Base-by-base conservation (phyloP, 1,140 invertebrate genomes). In the Drosophila lowei region DNA sequence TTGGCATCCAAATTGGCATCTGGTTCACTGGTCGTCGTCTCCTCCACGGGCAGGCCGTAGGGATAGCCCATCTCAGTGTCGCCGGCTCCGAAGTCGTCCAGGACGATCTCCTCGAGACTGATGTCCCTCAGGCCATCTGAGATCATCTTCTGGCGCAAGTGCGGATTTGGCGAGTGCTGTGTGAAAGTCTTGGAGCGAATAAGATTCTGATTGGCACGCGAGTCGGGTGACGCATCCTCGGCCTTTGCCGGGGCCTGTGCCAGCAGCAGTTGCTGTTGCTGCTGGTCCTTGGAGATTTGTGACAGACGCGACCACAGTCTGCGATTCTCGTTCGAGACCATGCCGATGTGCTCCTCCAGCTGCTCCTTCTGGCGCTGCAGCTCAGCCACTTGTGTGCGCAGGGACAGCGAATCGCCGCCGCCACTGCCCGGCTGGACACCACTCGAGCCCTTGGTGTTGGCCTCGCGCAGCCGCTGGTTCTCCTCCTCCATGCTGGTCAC, bases 281-380 rank as follows among this genome's bases (percentile, higher is more conserved):
- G 42, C 23, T 94, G 94, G 11, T 93, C 92, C 86, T 93, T 93
- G 1, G 92, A 94, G 44, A 96, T 91, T 84, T 92, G 92, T 1
- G 94, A 94, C 25, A 97, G 91, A 79, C 94, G 94, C 52, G 92
- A 94, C 96, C 96, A 97, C 18, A 97, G 90, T 62, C 94, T 94
- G 79, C 94, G 94, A 91, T 96, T 97, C 92, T 97, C 96, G 78
- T 93, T 93, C 1, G 95, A 94, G 7, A 97, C 95, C 95, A 96
- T 96, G 68, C 93, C 93, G 44, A 96, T 93, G 78, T 96, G 95
- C 90, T 96, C 94, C 64, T 94, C 93, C 6, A 96, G 88, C 80
- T 96, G 95, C 4, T 93, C 93, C 74, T 96, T 96, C 83, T 96
- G 94, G 79, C 94, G 94, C 21, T 93, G 94, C 63, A 96, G 90